A percentile compares a stretch with the other conserved stretches of the same genome.
Evolutionary conservation across 2,888 invertebrate species (phyloP).

Genomic region (Harpalus rufipes): DNA sequence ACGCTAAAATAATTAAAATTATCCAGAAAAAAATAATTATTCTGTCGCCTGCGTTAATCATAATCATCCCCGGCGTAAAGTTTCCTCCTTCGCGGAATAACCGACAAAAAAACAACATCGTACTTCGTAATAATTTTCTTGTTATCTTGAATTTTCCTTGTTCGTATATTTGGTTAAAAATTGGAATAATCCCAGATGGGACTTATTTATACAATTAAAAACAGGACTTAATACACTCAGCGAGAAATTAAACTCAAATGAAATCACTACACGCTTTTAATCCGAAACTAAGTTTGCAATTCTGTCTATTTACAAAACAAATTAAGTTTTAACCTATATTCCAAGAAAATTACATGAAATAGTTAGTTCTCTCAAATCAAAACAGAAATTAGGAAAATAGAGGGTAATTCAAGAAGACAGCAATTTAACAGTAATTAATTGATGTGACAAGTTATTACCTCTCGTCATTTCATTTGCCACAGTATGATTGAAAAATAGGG

Average conservation of each 20-base stretch:
- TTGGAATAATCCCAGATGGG: not conserved
- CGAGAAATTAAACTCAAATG: not conserved
- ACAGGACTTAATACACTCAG: not conserved
- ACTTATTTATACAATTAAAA: not conserved
- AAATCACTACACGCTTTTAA: not conserved
- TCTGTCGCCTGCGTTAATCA: not conserved
- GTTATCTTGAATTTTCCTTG: not conserved
- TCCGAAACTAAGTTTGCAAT: not conserved
- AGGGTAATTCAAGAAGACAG: too few relatives aligned
- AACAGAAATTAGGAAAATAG: too few relatives aligned
- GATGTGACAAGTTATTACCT: too few relatives aligned
- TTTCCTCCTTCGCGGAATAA: not conserved
- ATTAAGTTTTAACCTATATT: not conserved
- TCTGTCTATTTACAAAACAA: not conserved
- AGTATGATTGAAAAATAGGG: too few relatives aligned
- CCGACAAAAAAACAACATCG: not conserved
- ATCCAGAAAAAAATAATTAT: slow-evolving; percentile 21
- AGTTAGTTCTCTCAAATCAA: not conserved
- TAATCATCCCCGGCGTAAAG: not conserved
- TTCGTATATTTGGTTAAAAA: not conserved
- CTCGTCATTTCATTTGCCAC: too few relatives aligned
- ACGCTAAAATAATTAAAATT: slow-evolving; percentile 34
- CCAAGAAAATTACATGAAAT: not conserved
- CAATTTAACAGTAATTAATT: too few relatives aligned
- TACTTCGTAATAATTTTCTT: not conserved